These are phyloP conservation scores for Idaea aversata DNA, from an alignment of 2,888 invertebrate species.

Conservation along the genomic window DNA sequence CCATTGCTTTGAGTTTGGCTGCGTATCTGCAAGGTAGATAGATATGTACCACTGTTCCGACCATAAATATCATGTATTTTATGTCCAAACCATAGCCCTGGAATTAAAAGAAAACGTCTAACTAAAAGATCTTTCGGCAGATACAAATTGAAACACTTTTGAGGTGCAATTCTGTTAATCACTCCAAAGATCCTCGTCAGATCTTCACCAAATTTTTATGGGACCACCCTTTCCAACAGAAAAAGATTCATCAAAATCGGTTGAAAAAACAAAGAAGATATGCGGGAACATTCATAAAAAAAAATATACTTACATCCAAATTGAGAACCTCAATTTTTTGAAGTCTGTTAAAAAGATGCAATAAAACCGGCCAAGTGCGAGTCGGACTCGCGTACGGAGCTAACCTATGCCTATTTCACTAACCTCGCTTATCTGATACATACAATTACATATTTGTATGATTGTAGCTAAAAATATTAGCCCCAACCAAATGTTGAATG, in stretches of 20 bases:
- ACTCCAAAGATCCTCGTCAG: too few relatives aligned
- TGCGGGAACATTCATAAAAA: too few relatives aligned
- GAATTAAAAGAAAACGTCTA: constrained; percentile 12
- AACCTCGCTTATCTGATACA: constrained; percentile 60
- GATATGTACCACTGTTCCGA: constrained; percentile 46
- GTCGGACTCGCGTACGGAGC: not conserved
- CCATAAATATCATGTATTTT: constrained; percentile 47
- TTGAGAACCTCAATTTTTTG: too few relatives aligned
- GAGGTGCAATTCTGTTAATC: too few relatives aligned
- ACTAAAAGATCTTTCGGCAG: too few relatives aligned
- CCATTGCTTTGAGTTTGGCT: constrained; percentile 49
- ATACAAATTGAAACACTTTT: too few relatives aligned
- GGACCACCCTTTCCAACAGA: too few relatives aligned
- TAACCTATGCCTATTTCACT: not conserved
- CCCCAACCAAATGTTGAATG: constrained; percentile 58
- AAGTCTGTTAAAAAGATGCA: not conserved
- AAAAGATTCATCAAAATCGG: too few relatives aligned
- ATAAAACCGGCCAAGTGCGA: not conserved
- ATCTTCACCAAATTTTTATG: too few relatives aligned
- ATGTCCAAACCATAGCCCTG: constrained; percentile 51
- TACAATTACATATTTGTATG: constrained; percentile 56
- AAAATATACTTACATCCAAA: too few relatives aligned
- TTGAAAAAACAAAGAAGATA: too few relatives aligned
- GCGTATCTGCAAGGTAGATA: constrained; percentile 58
- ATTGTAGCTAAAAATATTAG: constrained; percentile 50